Evolutionary conservation across 92 coral and sea anemone genomes (phyloP), one percentile per base, ranked within the genome.

Genomic region (Bergia sp.): DNA sequence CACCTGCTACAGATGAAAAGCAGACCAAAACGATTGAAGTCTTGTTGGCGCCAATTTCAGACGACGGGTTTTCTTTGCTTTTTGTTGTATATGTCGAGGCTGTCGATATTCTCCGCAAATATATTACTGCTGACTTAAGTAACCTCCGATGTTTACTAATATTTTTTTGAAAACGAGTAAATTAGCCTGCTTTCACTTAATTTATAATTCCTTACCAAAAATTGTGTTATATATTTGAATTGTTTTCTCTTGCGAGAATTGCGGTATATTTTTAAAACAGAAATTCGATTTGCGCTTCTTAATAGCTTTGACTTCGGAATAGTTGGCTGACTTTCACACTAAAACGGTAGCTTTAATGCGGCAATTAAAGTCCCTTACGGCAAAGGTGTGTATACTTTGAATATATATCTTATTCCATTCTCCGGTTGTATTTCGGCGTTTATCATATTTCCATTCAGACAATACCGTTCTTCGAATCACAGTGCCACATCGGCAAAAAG

Each of bases 1-100:
- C 87, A 84, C 87, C 87, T 84, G 87, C 66, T 84, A 3, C 13
- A 72, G 87, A 84, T 84, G 57, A 42, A 84, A 69, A 40, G 78
- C 61, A 79, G 66, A 40, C 67, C 79, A 45, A 71, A 44, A 49
- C 55, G 66, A 71, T 84, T 12, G 69, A 20, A 79, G 87, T 7
- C 87, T 7, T 23, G 4, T 44, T 84, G 87, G 79, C 87, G 87
- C 87, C 87, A 84, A 13, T 10, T 15, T 69, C 16, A 49, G 77
- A 45, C 79, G 40, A 65, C 87, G 44, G 58, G 40, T 37, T 45
- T 84, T 45, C n/a, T 37, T 43, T 37, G 61, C 67, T 37, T 61
- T 21, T 18, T 61, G 53, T 47, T 8, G 29, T 29, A 12, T 1
- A 18, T 0, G 69, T 61, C 12, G 69, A 21, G 3, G 6, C 69